Evolutionary conservation across 2,888 invertebrate species (phyloP).

Genomic region (Synanthedon formicaeformis): DNA sequence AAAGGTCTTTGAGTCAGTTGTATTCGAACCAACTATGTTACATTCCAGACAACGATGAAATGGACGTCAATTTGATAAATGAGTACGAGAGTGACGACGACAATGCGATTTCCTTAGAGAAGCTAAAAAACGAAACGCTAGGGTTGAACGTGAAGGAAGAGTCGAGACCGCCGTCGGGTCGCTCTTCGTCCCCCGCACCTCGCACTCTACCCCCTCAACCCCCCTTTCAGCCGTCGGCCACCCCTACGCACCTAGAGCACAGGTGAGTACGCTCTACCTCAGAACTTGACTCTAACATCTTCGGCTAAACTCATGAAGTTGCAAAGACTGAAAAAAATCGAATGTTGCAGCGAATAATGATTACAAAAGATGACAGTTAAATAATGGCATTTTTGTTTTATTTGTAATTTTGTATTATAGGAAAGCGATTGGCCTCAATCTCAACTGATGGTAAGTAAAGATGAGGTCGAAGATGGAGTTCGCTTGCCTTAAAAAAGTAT

Average conservation of each 20-base stretch:
- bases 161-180: constrained; percentile 35
- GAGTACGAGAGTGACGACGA: constrained; percentile 76
- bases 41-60: constrained; percentile 34
- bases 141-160: constrained; percentile 26
- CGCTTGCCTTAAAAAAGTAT: too few relatives aligned
- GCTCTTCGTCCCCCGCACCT: constrained; percentile 29
- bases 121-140: constrained; percentile 76
- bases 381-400: too few relatives aligned
- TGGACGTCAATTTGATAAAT: constrained; percentile 49
- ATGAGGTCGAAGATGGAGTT: too few relatives aligned
- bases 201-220: constrained; percentile 74
- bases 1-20: background rate
- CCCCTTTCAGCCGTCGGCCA: constrained; percentile 92
- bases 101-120: constrained; percentile 80
- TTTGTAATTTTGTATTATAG: too few relatives aligned
- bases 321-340: too few relatives aligned
- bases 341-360: too few relatives aligned
- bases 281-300: too few relatives aligned
- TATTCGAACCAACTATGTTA: background rate
- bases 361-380: too few relatives aligned
- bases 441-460: too few relatives aligned
- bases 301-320: too few relatives aligned
- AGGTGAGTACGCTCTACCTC: constrained; percentile 51
- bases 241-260: constrained; percentile 85
- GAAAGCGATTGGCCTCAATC: too few relatives aligned